Evolutionary conservation across 2,797 vertebrate species (phyloP).

Genomic region (Leucoraja ocellata): DNA sequence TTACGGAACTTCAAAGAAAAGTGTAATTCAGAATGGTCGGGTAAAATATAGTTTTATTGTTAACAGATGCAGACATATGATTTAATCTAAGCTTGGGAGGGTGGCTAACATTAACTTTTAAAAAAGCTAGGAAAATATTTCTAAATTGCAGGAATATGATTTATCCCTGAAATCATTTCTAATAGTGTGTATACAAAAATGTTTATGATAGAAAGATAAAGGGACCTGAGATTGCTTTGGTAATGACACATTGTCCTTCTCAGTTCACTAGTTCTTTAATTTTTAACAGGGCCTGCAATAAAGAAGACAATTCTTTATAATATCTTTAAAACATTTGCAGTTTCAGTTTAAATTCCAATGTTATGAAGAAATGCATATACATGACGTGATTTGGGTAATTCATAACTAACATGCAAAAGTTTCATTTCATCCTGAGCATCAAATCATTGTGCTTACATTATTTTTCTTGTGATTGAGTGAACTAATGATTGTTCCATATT

Average conservation of each 20-base stretch:
- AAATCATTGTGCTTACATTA: background rate
- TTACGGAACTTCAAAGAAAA: background rate
- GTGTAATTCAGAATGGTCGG: background rate
- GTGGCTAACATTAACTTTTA: background rate
- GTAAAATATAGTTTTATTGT: background rate
- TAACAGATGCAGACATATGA: background rate
- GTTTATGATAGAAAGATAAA: background rate
- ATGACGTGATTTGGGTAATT: background rate
- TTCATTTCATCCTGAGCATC: background rate
- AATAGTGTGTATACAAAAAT: background rate
- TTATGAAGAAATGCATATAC: background rate
- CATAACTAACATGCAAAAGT: background rate
- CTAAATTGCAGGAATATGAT: background rate
- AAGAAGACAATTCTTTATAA: background rate
- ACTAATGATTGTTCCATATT: background rate
- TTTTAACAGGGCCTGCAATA: background rate
- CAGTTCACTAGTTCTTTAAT: background rate
- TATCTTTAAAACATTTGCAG: background rate
- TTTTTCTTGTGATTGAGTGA: background rate
- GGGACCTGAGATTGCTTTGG: background rate
- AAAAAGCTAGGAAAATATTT: background rate
- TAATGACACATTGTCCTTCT: constrained; percentile 9
- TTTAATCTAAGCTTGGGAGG: background rate
- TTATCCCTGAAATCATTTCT: background rate
- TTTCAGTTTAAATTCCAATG: background rate